Percentiles rank a stretch among this genome's conserved stretches.
Conservation (phyloP, 2,888 invertebrate species). For the Campopleginae sp. region DNA sequence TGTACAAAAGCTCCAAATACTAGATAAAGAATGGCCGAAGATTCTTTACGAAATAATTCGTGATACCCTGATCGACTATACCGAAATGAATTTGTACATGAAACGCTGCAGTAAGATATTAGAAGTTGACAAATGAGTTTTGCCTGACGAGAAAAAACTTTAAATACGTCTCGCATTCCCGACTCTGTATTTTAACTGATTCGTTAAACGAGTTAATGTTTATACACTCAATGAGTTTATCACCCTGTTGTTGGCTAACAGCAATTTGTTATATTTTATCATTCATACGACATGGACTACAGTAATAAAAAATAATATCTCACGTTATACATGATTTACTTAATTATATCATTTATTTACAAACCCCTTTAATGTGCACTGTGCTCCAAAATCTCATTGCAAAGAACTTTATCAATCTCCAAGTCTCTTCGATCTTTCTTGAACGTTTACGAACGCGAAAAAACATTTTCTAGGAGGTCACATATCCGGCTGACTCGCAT, state of each 20-base stretch:
- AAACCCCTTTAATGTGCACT: neutral
- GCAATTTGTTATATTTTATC: constrained; percentile 61
- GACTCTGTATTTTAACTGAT: neutral
- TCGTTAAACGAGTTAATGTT: constrained; percentile 46
- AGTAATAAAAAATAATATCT: constrained; percentile 59
- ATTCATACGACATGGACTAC: constrained; percentile 53
- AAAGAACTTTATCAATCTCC: too few relatives aligned
- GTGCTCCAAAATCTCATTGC: neutral
- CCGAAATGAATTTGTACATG: constrained; percentile 92
- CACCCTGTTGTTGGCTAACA: constrained; percentile 55
- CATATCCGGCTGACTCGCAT: too few relatives aligned
- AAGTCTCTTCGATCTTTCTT: too few relatives aligned
- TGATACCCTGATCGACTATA: constrained; percentile 91
- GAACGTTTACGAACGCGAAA: too few relatives aligned
- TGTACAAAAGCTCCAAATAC: constrained; percentile 89
- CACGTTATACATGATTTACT: constrained; percentile 59
- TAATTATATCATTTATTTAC: constrained; percentile 52
- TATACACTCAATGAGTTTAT: constrained; percentile 67
- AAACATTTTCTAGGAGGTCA: too few relatives aligned
- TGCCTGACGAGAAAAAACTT: constrained; percentile 32
- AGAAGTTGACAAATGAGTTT: constrained; percentile 73
- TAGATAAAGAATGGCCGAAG: constrained; percentile 92
- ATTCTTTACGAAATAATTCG: constrained; percentile 91
- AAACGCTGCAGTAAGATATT: constrained; percentile 85
- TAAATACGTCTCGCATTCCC: neutral